These are phyloP conservation scores for Mesochorus sp. DNA, from an alignment of 2,888 invertebrate genomes.

Conservation along the genomic window DNA sequence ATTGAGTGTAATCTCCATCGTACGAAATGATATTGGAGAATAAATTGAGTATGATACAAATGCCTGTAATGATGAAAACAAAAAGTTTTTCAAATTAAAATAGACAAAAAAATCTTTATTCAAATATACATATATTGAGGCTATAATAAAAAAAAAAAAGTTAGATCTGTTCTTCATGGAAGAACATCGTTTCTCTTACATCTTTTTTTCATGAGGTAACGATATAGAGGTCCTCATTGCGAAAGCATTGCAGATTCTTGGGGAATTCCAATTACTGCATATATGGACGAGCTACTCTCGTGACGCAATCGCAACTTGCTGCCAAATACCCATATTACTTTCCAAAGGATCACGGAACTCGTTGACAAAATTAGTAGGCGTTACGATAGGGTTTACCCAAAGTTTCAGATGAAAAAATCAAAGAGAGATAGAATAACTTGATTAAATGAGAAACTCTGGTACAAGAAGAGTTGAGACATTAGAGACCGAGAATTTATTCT, in stretches of 20 bases:
- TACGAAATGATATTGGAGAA: constrained; percentile 69
- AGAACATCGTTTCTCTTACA: background rate
- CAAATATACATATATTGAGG: background rate
- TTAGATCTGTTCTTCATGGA: too few relatives aligned
- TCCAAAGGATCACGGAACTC: constrained; percentile 20
- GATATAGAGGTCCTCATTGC: background rate
- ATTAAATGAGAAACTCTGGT: background rate
- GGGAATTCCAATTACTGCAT: constrained; percentile 39
- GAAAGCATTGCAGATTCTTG: background rate
- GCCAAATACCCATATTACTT: constrained; percentile 42
- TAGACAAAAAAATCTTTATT: constrained; percentile 9
- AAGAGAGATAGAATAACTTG: background rate
- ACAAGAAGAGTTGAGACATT: background rate
- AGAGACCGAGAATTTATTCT: constrained; percentile 4
- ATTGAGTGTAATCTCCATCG: constrained; percentile 71
- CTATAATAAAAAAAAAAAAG: background rate
- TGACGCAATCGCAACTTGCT: constrained; percentile 36
- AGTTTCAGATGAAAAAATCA: background rate
- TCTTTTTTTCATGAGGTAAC: background rate
- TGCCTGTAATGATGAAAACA: constrained; percentile 69
- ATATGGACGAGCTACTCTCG: background rate
- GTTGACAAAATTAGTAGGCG: constrained; percentile 8
- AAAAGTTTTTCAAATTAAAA: too few relatives aligned
- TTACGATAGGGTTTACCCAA: background rate
- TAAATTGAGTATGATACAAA: constrained; percentile 73